Evolutionary conservation across 2,113 vertebrate genomes (phyloP), one percentile per base, ranked within the genome.

Genomic region (Scomber japonicus): DNA sequence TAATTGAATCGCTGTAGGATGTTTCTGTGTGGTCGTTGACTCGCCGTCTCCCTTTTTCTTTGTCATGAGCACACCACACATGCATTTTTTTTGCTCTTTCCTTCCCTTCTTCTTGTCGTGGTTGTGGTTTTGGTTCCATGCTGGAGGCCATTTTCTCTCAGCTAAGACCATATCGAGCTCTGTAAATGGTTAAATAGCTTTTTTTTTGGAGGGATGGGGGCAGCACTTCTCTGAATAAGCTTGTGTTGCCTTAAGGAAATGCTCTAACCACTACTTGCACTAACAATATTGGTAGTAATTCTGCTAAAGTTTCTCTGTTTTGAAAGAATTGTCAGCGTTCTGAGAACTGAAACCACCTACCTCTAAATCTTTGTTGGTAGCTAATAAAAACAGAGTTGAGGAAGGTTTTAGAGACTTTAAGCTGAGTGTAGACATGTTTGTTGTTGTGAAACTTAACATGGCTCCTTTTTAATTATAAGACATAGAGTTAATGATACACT

Each of bases 1-100:
- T 83, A 88, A 91, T 88, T 87, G 68, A 86, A 88, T 81, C 27
- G 69, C 88, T 82, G 75, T 73, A 79, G 86, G 84, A 88, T 91
- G 78, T 89, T 86, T 88, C 80, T 75, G 71, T 89, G 88, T 84
- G 90, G 89, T 85, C 88, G 85, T 70, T 71, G 15, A 19, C 75
- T 76, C 19, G 16, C 75, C 55, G 27, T 80, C 66, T 54, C 50
- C 40, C 31, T 72, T 68, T 78, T 63, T 61, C 68, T 81, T 50
- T 82, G 72, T 64, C 64, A 75, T 72, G 56, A 65, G 73, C 46
- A 69, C 77, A 75, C 80, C 61, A 40, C 78, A 75, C 80, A 73
- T 72, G 45, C 46, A 75, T 85, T 48, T 71, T 73, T 60, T 73
- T 60, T 75, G 30, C 35, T 55, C 46, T 66, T 55, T 40, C 65